phyloP scores from a whole-genome alignment of 2,888 invertebrate genomes.

The Spialia ferax region DNA sequence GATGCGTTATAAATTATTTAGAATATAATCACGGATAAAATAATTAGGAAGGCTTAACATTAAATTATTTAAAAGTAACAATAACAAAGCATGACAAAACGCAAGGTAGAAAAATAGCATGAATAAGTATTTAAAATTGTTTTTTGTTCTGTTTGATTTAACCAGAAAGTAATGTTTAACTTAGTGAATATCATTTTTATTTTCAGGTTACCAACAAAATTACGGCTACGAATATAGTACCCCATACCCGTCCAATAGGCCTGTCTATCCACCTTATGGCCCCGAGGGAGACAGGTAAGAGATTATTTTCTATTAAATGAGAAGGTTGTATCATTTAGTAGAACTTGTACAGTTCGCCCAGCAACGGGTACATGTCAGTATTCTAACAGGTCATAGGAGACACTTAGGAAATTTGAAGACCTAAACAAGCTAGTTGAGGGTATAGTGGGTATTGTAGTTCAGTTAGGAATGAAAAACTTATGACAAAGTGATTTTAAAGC shows the following conservation, averaged over 20 bases:
- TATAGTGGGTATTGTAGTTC: no score
- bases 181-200: conserved; percentile 8
- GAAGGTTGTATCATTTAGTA: not conserved
- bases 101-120: not conserved
- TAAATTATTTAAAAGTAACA: no score
- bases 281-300: conserved; percentile 89
- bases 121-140: not conserved
- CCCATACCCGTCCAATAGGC: conserved; percentile 91
- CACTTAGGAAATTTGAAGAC: no score
- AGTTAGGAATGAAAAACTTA: no score
- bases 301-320: not conserved
- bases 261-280: conserved; percentile 93
- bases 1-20: not conserved
- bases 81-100: not conserved
- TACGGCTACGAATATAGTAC: conserved; percentile 90
- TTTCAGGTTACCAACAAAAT: conserved; percentile 88
- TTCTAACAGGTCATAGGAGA: no score
- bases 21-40: not conserved
- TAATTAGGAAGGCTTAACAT: not conserved
- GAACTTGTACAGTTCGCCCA: not conserved
- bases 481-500: no score
- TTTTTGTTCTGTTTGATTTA: not conserved
- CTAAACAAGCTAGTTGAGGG: no score
- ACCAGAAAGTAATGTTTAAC: not conserved
- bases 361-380: no score